These are phyloP conservation scores for Coptodon bakossiorum DNA, from an alignment of 2,113 vertebrate species.

Conservation along the genomic window DNA sequence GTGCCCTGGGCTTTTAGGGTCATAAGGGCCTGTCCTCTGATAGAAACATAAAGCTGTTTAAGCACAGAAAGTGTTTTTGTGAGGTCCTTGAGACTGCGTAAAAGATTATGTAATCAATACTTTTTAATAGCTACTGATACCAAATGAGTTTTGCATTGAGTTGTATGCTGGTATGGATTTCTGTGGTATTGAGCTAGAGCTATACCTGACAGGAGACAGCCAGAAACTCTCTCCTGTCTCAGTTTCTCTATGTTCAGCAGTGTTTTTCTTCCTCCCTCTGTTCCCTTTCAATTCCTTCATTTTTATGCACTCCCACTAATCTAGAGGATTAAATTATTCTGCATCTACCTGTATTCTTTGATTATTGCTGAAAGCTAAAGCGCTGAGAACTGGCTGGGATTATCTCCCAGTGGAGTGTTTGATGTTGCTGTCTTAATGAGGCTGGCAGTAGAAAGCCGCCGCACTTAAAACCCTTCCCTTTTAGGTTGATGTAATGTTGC, in stretches of 20 bases:
- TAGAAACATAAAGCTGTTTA: not conserved
- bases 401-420: constrained; percentile 43
- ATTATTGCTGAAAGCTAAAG: constrained; percentile 44
- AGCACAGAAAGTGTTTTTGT: not conserved
- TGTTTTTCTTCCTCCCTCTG: not conserved
- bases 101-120: constrained; percentile 17
- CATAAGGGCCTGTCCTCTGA: not conserved
- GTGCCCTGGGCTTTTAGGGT: not conserved
- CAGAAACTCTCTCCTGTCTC: not conserved
- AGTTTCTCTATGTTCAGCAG: not conserved
- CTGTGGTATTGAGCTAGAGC: not conserved
- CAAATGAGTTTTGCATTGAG: not conserved
- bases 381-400: constrained; percentile 28
- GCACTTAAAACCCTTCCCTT: constrained; percentile 16
- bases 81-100: not conserved
- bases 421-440: constrained; percentile 54
- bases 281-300: constrained; percentile 4
- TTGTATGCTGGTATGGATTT: constrained; percentile 8
- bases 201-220: not conserved
- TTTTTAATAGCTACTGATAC: constrained; percentile 9
- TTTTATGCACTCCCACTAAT: constrained; percentile 46
- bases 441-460: constrained; percentile 26
- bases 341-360: constrained; percentile 58
- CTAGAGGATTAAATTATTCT: constrained; percentile 47
- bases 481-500: constrained; percentile 13